Evolutionary conservation across 2,113 vertebrate species (phyloP), one percentile per base, ranked within the genome.

Genomic region (Rhineura floridana): DNA sequence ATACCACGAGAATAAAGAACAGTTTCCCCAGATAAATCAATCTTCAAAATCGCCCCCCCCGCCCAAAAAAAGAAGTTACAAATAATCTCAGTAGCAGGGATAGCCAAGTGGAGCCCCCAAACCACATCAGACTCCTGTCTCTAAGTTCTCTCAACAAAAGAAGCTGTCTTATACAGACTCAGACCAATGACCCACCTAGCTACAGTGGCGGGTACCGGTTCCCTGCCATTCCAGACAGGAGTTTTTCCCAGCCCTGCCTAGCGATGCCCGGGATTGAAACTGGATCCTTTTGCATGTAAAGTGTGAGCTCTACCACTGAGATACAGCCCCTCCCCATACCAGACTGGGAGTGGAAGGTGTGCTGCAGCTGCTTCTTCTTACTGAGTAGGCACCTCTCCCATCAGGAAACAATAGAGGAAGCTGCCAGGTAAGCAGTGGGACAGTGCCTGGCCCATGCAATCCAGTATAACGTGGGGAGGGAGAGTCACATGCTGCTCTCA

Each of bases 21-120:
- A 0, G 33, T 83, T 90, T 83, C 21, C 59, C 90, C 30, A 88
- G 78, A 87, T 89, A 70, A 0, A 0, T 44, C 84, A 73, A 33
- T 80, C 72, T 65, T 25, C 81, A 63, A 5, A 52, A 80, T 59
- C n/a, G n/a, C n/a, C n/a, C n/a, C n/a, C n/a, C n/a, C n/a, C n/a
- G n/a, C 81, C 83, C 62, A 73, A 63, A 85, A 93, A 89, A 70
- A 33, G 48, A 90, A 85, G 81, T 62, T 72, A 81, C 84, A 79
- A 0, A 0, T 42, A 83, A 90, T 55, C 69, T 73, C 73, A 6
- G 17, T 55, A 42, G 59, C 55, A 89, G 0, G 12, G 73, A 70
- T n/a, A 36, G 17, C 67, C 21, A 25, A 36, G 10, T 55, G 69
- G 23, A 52, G 50, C 25, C 83, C 19, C 25, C 48, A 55, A 25